Conservation (phyloP, 2,797 vertebrate genomes). For the Mastacembelus armatus region DNA sequence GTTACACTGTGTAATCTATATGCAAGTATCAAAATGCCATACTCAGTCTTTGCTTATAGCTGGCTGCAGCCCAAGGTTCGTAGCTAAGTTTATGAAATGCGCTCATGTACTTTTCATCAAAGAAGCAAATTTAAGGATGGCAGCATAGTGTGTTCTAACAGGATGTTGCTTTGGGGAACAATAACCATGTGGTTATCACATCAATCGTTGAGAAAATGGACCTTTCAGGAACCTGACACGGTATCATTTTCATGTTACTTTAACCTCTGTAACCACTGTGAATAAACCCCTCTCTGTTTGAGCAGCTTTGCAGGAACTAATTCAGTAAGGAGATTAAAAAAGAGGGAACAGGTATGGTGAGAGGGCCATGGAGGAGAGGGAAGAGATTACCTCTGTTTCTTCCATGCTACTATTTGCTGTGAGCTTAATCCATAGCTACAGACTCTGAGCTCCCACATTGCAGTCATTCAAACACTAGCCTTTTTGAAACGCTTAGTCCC, state of each 20-base stretch:
- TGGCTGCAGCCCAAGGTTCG: slow-evolving; percentile 8
- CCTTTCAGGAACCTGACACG: slow-evolving; percentile 30
- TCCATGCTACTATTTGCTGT: slow-evolving; percentile 79
- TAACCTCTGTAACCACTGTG: slow-evolving; percentile 64
- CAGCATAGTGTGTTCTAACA: background rate
- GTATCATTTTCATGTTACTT: slow-evolving; percentile 66
- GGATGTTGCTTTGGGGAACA: slow-evolving; percentile 40
- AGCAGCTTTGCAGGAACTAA: slow-evolving; percentile 75
- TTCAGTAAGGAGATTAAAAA: slow-evolving; percentile 80
- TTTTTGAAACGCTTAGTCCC: slow-evolving; percentile 70
- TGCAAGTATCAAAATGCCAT: slow-evolving; percentile 29
- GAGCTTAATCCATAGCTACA: slow-evolving; percentile 79
- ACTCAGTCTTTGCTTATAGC: slow-evolving; percentile 3
- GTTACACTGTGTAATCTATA: slow-evolving; percentile 39
- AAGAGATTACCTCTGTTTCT: slow-evolving; percentile 83
- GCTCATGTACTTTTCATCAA: slow-evolving; percentile 3
- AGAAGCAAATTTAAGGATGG: slow-evolving; percentile 1
- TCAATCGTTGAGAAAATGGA: slow-evolving; percentile 41
- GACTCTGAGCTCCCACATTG: slow-evolving; percentile 72
- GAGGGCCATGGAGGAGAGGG: slow-evolving; percentile 65
- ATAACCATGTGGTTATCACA: slow-evolving; percentile 43
- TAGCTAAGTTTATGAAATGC: background rate
- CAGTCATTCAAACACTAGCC: slow-evolving; percentile 72
- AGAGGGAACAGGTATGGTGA: slow-evolving; percentile 72
- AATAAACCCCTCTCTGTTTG: slow-evolving; percentile 70